Base-by-base conservation (phyloP, 2,797 vertebrate species). In the Macroramphosus scolopax region DNA sequence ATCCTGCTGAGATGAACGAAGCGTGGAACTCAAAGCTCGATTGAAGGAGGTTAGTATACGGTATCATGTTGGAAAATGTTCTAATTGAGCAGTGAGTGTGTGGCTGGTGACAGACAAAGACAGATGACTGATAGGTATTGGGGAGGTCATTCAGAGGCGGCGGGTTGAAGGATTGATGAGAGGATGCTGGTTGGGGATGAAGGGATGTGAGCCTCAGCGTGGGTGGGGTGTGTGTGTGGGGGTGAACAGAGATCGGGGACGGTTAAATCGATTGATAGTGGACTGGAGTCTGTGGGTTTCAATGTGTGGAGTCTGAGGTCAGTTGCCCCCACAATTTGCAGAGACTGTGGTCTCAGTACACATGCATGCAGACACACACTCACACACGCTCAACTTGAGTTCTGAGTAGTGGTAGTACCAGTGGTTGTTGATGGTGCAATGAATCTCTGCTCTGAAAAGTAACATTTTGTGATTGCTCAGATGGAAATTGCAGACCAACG, bases 211-310 rank as follows among this genome's bases (percentile, higher is more conserved):
- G 41, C 39, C 49, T 58, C 5, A 0, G 53, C n/a, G 0, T 42
- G 43, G 14, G 51, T 16, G 29, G 32, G 61, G 58, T n/a, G n/a
- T n/a, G n/a, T n/a, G n/a, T n/a, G n/a, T n/a, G 25, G 13, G 28
- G n/a, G 41, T 56, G 67, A 76, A 59, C 43, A 51, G 5, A 71
- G 63, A 71, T 57, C 40, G n/a, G 64, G 34, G 48, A 59, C 61
- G 64, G 50, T 30, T 63, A 72, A 66, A 64, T 64, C 53, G 72
- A 78, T 71, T 47, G 67, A 81, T 79, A 18, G 41, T 26, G 54
- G 52, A 72, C 46, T 77, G 75, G 77, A 84, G 75, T 76, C 77
- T 83, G 78, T 75, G 78, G 83, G 53, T 77, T 83, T 70, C 63
- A 55, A 57, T 68, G 61, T 79, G 76, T 80, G 68, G 57, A 82